These are phyloP conservation scores for Podiceps cristatus DNA, from an alignment of 2,113 vertebrate species.

Conservation along the genomic window DNA sequence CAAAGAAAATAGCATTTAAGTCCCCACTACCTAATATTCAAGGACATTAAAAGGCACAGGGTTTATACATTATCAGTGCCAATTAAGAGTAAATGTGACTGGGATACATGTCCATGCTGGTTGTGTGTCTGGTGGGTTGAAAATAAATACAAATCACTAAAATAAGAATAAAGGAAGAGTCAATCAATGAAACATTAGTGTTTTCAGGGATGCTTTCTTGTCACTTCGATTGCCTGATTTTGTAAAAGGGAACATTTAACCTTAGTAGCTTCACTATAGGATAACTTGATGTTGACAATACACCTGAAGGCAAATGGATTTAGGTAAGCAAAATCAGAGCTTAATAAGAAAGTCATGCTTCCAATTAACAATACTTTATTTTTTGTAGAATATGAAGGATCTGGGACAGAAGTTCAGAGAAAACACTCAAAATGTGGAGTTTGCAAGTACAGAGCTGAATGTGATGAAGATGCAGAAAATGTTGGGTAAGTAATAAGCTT, in stretches of 20 bases:
- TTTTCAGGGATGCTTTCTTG: neutral
- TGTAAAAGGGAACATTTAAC: neutral
- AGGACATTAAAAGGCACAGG: neutral
- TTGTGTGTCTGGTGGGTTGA: neutral
- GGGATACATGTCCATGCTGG: neutral
- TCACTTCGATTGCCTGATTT: neutral
- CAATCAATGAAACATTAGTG: neutral
- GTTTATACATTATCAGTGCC: neutral
- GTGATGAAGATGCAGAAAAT: slow-evolving; percentile 95
- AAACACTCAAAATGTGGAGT: slow-evolving; percentile 93
- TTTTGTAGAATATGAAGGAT: slow-evolving; percentile 89
- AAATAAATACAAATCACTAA: slow-evolving; percentile 8
- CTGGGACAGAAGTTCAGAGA: slow-evolving; percentile 87
- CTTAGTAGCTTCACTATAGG: neutral
- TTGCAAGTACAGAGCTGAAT: slow-evolving; percentile 95
- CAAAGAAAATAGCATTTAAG: neutral
- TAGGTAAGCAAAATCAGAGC: slow-evolving; percentile 15
- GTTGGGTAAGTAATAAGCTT: slow-evolving; percentile 85
- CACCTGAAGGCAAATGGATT: neutral
- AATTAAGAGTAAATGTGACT: slow-evolving; percentile 17
- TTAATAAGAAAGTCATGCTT: neutral
- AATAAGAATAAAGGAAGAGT: neutral
- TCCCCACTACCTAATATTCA: neutral
- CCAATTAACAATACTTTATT: slow-evolving; percentile 39
- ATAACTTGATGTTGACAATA: neutral